A percentile compares a stretch with the other conserved stretches of the same genome.
Evolutionary conservation across 2,113 vertebrate genomes (phyloP).

Genomic region (Emydura subglobosa): DNA sequence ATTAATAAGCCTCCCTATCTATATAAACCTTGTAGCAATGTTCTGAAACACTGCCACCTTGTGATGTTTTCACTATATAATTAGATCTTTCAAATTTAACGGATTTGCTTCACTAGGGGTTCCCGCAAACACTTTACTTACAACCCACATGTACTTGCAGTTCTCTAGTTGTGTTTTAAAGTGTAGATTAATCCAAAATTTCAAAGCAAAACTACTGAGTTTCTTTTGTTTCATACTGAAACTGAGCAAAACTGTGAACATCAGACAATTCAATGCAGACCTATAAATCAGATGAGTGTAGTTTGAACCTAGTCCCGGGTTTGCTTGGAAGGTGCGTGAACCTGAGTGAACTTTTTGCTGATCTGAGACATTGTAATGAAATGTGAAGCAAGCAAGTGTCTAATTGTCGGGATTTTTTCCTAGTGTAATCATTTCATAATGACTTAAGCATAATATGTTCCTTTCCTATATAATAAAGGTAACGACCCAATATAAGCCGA

Average conservation of each 20-base stretch:
- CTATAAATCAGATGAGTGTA: background rate
- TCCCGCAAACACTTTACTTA: background rate
- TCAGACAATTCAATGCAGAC: background rate
- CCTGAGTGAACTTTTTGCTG: background rate
- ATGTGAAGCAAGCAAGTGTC: background rate
- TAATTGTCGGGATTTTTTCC: background rate
- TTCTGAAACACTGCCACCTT: background rate
- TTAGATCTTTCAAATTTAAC: background rate
- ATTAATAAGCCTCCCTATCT: background rate
- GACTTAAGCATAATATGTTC: background rate
- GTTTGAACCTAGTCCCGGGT: accelerated
- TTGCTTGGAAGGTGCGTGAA: background rate
- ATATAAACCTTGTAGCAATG: accelerated
- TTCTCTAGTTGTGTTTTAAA: background rate
- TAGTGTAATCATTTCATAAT: background rate
- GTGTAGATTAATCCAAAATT: background rate
- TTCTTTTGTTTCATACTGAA: background rate
- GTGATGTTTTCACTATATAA: background rate
- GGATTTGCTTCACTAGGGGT: background rate
- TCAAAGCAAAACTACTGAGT: accelerated
- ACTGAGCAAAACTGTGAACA: background rate
- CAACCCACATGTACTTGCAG: background rate
- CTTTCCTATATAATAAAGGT: background rate
- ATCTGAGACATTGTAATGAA: background rate
- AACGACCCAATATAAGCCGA: background rate